Conservation (phyloP, 1,140 invertebrate species). For the Achroia grisella region DNA sequence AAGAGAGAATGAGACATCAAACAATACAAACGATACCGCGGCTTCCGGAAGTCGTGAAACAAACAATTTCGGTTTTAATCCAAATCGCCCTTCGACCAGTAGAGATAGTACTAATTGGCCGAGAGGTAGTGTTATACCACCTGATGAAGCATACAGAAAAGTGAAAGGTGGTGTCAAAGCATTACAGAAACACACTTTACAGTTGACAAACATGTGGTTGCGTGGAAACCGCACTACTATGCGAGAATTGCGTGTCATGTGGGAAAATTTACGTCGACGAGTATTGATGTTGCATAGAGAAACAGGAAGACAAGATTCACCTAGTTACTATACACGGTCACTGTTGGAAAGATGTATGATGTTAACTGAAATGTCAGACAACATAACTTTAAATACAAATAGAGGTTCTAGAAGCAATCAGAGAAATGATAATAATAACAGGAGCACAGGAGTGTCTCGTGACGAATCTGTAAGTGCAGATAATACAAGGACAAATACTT, state of each 20-base stretch:
- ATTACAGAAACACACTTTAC: conserved; percentile 52
- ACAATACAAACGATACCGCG: not conserved
- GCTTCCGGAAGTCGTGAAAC: not conserved
- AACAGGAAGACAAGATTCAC: conserved; percentile 49
- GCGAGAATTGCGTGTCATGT: conserved; percentile 77
- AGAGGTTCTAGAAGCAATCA: conserved; percentile 21
- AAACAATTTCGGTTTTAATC: not conserved
- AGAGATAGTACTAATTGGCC: conserved; percentile 39
- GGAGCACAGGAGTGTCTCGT: conserved; percentile 2
- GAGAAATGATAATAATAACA: conserved; percentile 13
- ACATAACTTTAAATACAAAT: conserved; percentile 19
- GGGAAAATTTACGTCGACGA: conserved; percentile 77
- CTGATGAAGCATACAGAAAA: conserved; percentile 55
- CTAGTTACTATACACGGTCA: conserved; percentile 54
- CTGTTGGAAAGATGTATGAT: conserved; percentile 59
- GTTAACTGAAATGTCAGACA: conserved; percentile 48
- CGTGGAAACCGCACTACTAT: conserved; percentile 64
- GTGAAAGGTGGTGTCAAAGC: conserved; percentile 50
- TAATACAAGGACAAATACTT: conserved; percentile 8
- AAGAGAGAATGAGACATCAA: not conserved
- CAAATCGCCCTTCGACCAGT: conserved; percentile 7
- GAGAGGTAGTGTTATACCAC: conserved; percentile 26
- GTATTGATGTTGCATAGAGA: conserved; percentile 73
- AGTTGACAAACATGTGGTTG: conserved; percentile 55
- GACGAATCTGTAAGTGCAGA: conserved; percentile 1